These are phyloP conservation scores for Eretmochelys imbricata DNA, from an alignment of 2,113 vertebrate genomes.

Conservation along the genomic window DNA sequence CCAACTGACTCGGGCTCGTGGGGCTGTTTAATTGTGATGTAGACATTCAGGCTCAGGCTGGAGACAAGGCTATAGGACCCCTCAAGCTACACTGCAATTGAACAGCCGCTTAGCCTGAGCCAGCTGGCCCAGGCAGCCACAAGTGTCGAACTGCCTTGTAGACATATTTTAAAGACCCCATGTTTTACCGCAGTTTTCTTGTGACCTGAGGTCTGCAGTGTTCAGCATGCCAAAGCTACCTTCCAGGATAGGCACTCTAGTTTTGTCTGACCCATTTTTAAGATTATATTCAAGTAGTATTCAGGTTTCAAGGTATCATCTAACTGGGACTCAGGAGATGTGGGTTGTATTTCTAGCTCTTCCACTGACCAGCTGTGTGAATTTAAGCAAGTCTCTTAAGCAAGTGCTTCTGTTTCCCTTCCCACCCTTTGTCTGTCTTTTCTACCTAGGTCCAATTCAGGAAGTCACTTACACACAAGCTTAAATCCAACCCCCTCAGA, in stretches of 20 bases:
- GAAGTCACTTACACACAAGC: not conserved
- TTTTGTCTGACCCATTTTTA: not conserved
- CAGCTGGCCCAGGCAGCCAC: no score
- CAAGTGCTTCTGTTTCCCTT: not conserved
- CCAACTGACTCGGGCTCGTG: not conserved
- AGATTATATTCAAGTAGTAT: not conserved
- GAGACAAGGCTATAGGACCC: no score
- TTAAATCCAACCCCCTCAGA: not conserved
- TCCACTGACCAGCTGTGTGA: not conserved
- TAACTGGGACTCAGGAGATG: not conserved
- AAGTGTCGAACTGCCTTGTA: no score
- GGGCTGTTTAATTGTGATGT: not conserved
- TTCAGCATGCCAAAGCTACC: not conserved
- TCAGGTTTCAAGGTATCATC: not conserved
- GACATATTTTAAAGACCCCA: not conserved
- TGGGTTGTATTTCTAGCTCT: not conserved
- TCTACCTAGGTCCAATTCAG: not conserved
- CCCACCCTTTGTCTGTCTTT: not conserved
- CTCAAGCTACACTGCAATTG: not conserved
- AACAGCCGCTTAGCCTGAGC: not conserved
- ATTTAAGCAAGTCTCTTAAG: not conserved
- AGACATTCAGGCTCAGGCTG: no score
- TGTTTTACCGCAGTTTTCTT: not conserved
- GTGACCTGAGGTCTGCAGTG: not conserved
- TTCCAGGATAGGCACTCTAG: not conserved